Percentiles rank a stretch among this genome's conserved stretches.
Conservation (phyloP, 2,888 invertebrate genomes). For the Lepeophtheirus nordmannii region DNA sequence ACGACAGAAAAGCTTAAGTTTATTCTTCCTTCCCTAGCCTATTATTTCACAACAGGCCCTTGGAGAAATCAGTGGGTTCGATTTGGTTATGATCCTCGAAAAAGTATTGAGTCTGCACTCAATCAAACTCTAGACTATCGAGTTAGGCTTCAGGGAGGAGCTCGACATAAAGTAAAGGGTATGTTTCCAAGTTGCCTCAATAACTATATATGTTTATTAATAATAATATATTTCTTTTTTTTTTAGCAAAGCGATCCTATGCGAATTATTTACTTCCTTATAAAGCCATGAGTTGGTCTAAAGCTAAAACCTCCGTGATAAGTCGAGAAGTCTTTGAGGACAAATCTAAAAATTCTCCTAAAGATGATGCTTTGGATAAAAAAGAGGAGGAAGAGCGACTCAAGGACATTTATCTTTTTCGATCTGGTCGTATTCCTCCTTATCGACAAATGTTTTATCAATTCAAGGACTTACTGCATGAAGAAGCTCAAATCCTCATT, state of each 20-base stretch:
- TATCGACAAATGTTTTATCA: constrained; percentile 79
- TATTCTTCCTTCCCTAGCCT: constrained; percentile 64
- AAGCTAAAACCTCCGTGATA: constrained; percentile 31
- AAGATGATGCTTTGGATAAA: constrained; percentile 31
- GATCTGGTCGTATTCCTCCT: constrained; percentile 57
- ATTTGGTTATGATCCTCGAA: constrained; percentile 79
- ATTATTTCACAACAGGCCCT: constrained; percentile 73
- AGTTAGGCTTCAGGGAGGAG: constrained; percentile 38
- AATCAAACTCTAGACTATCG: constrained; percentile 51
- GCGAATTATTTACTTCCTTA: constrained; percentile 38
- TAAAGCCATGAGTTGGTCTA: constrained; percentile 34
- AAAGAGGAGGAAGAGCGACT: constrained; percentile 24
- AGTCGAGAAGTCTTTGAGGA: constrained; percentile 26
- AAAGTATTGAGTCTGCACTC: constrained; percentile 54
- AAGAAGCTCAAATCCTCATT: constrained; percentile 61
- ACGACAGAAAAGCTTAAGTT: constrained; percentile 49
- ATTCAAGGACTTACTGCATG: constrained; percentile 36
- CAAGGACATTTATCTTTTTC: constrained; percentile 41
- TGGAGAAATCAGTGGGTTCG: constrained; percentile 82
- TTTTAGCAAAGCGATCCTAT: constrained; percentile 37
- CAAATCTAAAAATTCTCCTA: constrained; percentile 30
- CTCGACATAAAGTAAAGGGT: constrained; percentile 38
- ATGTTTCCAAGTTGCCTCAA: background rate
- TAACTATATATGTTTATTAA: too few species aligned
- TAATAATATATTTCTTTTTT: background rate